Evolutionary conservation across 2,888 invertebrate genomes (phyloP).

Genomic region (Habroteleia sp.): DNA sequence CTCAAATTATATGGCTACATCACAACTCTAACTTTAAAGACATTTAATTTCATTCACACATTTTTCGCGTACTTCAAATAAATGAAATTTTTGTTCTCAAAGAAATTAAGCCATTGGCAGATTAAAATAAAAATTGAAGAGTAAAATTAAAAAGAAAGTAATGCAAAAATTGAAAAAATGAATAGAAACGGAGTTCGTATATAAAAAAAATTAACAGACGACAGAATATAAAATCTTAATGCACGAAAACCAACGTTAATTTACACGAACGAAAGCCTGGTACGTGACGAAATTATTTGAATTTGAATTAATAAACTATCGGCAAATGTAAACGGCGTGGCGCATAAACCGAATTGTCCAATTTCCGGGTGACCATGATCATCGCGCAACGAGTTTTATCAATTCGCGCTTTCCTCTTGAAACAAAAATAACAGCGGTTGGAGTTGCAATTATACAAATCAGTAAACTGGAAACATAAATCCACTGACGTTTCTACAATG

Average conservation of each 20-base stretch:
- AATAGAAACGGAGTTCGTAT: too few species aligned
- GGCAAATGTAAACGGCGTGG: conserved; percentile 34
- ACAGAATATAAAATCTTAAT: too few species aligned
- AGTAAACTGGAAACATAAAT: conserved; percentile 58
- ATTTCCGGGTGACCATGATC: conserved; percentile 52
- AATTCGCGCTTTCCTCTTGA: conserved; percentile 38
- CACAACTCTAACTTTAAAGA: too few species aligned
- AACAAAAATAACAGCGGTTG: conserved; percentile 50
- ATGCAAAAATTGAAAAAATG: too few species aligned
- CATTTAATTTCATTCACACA: neutral
- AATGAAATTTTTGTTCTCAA: neutral
- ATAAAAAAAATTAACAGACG: too few species aligned
- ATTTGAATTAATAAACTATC: conserved; percentile 44
- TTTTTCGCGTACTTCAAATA: neutral
- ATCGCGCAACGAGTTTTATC: conserved; percentile 53
- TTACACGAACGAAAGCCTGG: neutral
- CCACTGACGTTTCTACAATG: conserved; percentile 32
- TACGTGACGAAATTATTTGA: conserved; percentile 38
- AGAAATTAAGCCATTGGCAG: too few species aligned
- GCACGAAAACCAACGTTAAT: too few species aligned
- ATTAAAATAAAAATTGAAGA: too few species aligned
- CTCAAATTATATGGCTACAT: neutral
- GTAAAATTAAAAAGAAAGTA: too few species aligned
- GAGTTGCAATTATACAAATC: conserved; percentile 51
- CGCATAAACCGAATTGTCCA: conserved; percentile 58